Evolutionary conservation across 1,140 invertebrate species (phyloP).

Genomic region (Akabosia matsudoensis): DNA sequence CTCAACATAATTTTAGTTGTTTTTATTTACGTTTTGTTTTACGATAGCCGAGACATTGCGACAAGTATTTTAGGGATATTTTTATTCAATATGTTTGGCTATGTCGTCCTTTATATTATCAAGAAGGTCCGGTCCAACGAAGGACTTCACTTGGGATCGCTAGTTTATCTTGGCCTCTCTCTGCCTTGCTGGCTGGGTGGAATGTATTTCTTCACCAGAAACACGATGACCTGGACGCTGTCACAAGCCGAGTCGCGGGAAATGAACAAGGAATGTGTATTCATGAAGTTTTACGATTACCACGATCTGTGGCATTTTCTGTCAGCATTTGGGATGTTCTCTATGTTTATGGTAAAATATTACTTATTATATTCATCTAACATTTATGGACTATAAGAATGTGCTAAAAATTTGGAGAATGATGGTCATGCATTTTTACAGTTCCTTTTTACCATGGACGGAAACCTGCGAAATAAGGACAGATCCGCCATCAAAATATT

Average conservation of each 20-base stretch:
- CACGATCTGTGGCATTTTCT: conserved; percentile 46
- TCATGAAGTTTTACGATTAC: conserved; percentile 41
- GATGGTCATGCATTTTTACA: no score
- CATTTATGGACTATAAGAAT: no score
- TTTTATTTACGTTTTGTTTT: background rate
- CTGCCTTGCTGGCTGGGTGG: background rate
- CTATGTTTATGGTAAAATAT: conserved; percentile 44
- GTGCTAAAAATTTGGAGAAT: no score
- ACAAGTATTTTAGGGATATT: background rate
- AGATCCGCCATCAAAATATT: no score
- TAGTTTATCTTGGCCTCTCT: background rate
- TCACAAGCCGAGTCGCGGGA: conserved; percentile 36
- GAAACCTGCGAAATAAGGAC: no score
- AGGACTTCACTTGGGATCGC: background rate
- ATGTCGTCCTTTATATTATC: background rate
- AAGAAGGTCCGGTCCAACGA: background rate
- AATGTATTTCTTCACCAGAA: background rate
- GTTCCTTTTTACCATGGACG: no score
- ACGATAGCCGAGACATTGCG: background rate
- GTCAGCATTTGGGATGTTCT: conserved; percentile 33
- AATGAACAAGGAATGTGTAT: conserved; percentile 34
- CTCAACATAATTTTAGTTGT: background rate
- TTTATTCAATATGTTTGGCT: background rate
- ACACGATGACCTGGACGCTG: background rate
- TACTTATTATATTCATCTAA: no score